Evolutionary conservation across 2,113 vertebrate genomes (phyloP), one percentile per base, ranked within the genome.

Genomic region (Prunella himalayana): DNA sequence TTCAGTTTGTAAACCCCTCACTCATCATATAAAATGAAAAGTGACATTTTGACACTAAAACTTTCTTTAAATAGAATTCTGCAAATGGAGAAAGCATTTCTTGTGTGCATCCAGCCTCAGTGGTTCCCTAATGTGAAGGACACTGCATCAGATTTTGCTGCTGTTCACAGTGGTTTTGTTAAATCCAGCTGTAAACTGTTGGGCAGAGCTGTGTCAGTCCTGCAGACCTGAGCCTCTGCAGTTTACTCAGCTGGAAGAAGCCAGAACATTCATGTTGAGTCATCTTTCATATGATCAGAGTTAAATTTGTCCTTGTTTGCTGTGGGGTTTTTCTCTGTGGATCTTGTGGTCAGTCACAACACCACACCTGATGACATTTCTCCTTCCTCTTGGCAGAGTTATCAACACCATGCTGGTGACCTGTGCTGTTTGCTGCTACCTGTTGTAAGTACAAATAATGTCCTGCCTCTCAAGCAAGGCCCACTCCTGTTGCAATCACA

Each of bases 371-470:
- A 87, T 88, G 30, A 59, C 19, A 6, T 75, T 82, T 73, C 49
- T 97, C 37, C 53, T 94, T 84, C 85, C 54, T 95, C 39, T 93
- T 92, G 95, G 64, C 97, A 99, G 99, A 72, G 99, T 99, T 90
- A 99, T 99, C 81, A 98, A 99, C 94, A 99, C 99, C 41, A 99
- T 99, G 99, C 96, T 99, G 98, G 99, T 99, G 81, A 98, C 99
- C 22, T 99, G 99, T 97, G 98, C 99, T 27, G 97, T 99, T 66
- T 99, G 99, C 98, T 99, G 99, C 97, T 99, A 99, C 93, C 97
- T 99, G 84, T 99, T 99, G 99, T 99, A 98, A 99, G 99, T 99
- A 99, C 97, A 86, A 96, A 92, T 51, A 94, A 51, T 37, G 8
- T 39, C 85, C 88, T 91, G 75, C 45, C 47, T 51, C 80, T 65